These are phyloP conservation scores for Betta splendens DNA, from an alignment of 2,797 vertebrate species.

Conservation along the genomic window DNA sequence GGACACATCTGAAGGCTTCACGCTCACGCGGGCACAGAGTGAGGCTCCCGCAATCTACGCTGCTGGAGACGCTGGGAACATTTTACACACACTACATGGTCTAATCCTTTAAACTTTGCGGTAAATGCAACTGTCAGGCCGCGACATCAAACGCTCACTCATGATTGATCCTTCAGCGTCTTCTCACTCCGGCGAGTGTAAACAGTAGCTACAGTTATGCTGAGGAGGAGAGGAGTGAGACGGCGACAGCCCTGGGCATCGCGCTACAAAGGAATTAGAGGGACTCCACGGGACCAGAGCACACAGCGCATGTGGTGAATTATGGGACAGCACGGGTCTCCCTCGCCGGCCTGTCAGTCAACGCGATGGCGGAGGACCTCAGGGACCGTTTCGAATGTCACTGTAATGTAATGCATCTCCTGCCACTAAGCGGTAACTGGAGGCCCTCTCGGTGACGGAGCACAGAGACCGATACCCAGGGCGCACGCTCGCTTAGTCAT, in stretches of 20 bases:
- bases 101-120: too few relatives aligned
- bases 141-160: too few relatives aligned
- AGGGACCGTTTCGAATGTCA: constrained; percentile 79
- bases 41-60: not conserved
- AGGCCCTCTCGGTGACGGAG: constrained; percentile 75
- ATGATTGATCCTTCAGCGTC: too few relatives aligned
- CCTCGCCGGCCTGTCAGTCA: constrained; percentile 78
- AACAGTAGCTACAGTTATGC: not conserved
- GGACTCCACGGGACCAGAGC: constrained; percentile 61
- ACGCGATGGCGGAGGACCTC: constrained; percentile 66
- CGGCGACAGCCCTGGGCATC: constrained; percentile 36
- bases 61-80: not conserved
- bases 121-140: too few relatives aligned
- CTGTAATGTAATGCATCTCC: constrained; percentile 78
- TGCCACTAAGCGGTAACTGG: constrained; percentile 76
- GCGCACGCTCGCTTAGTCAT: constrained; percentile 60
- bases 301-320: constrained; percentile 74
- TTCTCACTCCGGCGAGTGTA: too few relatives aligned
- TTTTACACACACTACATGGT: too few relatives aligned
- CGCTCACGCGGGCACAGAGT: constrained; percentile 1
- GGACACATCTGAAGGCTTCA: constrained; percentile 20
- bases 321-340: constrained; percentile 73
- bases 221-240: not conserved
- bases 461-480: constrained; percentile 70
- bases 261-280: constrained; percentile 37